Base-by-base conservation (phyloP, 2,797 vertebrate species). In the Cuniculus paca region DNA sequence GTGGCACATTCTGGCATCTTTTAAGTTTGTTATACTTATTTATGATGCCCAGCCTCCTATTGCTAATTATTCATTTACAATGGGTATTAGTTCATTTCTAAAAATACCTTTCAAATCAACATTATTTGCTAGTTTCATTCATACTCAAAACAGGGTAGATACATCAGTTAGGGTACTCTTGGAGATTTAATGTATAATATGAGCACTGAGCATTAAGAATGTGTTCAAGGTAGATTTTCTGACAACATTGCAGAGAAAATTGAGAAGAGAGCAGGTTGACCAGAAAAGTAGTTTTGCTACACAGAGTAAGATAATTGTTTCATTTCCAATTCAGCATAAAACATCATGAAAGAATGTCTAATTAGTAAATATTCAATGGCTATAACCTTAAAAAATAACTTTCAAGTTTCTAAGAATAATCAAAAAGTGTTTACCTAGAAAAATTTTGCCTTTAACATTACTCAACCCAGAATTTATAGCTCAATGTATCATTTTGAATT, bases 341-440 rank as follows among this genome's bases (percentile, higher is more conserved):
- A 75, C 39, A 48, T 81, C 16, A 17, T 28, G 22, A 82, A 95
- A 36, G 82, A 79, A 95, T 93, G 7, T 90, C 20, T 61, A 88
- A 79, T 75, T 36, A 58, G 34, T 72, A 77, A 48, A 31, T 3
- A 48, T 26, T 75, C 50, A 42, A 50, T 13, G 56, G 20, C 13
- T 78, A 28, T 13, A 74, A 91, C 36, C 28, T 91, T 86, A 81
- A 96, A 45, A 74, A 45, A 74, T 50, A 90, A 88, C 60, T 42
- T 3, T 28, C 36, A 78, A 52, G 7, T 74, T 42, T 84, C 84
- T 81, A 24, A 6, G 28, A 96, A 77, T 87, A 86, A 86, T 68
- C 24, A 70, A 78, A 89, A 88, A 75, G 54, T 19, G 83, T 88
- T 56, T 90, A 81, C 50, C 5, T 31, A 48, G 50, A 60, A 11